phyloP scores from a whole-genome alignment of 2,113 vertebrate genomes.

The Chlamydotis undulata region DNA sequence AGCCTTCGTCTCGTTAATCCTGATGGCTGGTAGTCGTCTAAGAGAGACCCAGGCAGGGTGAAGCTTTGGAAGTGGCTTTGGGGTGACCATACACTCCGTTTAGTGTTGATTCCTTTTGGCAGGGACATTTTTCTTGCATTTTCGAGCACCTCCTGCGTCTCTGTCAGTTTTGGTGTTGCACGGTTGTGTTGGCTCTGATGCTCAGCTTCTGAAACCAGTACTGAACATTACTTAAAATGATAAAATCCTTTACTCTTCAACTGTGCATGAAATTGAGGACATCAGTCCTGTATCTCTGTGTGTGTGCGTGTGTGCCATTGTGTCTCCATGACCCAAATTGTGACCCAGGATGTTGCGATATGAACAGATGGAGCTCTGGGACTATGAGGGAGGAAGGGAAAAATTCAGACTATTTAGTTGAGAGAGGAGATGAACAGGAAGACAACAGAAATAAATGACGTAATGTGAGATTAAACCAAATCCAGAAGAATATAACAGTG shows the following conservation, averaged over 20 bases:
- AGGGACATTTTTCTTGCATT: too few relatives aligned
- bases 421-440: neutral
- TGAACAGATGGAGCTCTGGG: neutral
- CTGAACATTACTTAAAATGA: neutral
- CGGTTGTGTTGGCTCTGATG: neutral
- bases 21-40: neutral
- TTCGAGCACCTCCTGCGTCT: too few relatives aligned
- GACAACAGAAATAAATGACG: neutral
- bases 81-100: accelerated
- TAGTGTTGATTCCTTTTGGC: neutral
- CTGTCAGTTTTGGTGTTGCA: accelerated
- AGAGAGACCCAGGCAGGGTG: neutral
- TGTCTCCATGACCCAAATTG: accelerated
- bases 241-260: neutral
- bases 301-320: accelerated
- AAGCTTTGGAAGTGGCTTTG: neutral
- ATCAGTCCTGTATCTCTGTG: neutral
- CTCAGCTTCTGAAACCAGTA: neutral
- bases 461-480: neutral
- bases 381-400: neutral
- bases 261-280: neutral
- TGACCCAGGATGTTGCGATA: neutral
- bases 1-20: accelerated
- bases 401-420: neutral
- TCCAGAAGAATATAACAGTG: neutral